Evolutionary conservation across 1,140 invertebrate genomes (phyloP).

Genomic region (Drosophila navojoa): DNA sequence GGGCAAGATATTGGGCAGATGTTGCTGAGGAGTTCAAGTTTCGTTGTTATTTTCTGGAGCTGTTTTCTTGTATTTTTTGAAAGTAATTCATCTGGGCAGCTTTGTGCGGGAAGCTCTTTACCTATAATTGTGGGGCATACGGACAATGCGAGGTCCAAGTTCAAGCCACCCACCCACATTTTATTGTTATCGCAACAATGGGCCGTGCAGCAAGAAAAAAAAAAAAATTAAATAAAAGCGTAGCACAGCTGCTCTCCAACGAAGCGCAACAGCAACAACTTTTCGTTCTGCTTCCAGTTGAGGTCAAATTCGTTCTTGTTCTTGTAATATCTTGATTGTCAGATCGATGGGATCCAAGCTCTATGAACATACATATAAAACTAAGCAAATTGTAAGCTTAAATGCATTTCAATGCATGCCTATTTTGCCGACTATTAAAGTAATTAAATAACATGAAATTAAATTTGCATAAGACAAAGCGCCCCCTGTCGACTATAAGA

Average conservation of each 20-base stretch:
- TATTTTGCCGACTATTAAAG: too few species aligned
- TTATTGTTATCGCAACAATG: slow-evolving; percentile 80
- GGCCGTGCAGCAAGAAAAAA: slow-evolving; percentile 27
- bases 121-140: slow-evolving; percentile 68
- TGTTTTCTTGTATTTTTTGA: slow-evolving; percentile 58
- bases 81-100: slow-evolving; percentile 75
- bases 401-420: too few species aligned
- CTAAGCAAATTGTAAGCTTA: too few species aligned
- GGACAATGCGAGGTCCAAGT: slow-evolving; percentile 73
- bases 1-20: slow-evolving; percentile 49
- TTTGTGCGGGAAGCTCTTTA: slow-evolving; percentile 15
- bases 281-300: neutral
- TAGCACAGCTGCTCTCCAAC: slow-evolving; percentile 61
- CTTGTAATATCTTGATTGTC: neutral
- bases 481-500: too few species aligned
- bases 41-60: neutral
- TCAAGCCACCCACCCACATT: slow-evolving; percentile 78
- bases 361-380: too few species aligned
- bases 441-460: too few species aligned
- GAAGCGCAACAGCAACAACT: slow-evolving; percentile 17
- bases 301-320: neutral
- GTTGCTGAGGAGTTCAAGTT: slow-evolving; percentile 56
- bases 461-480: too few species aligned
- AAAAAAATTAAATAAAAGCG: slow-evolving; percentile 24
- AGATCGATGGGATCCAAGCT: neutral